Base-by-base conservation (phyloP, 2,888 invertebrate genomes). In the Phrixothrix hirtus region DNA sequence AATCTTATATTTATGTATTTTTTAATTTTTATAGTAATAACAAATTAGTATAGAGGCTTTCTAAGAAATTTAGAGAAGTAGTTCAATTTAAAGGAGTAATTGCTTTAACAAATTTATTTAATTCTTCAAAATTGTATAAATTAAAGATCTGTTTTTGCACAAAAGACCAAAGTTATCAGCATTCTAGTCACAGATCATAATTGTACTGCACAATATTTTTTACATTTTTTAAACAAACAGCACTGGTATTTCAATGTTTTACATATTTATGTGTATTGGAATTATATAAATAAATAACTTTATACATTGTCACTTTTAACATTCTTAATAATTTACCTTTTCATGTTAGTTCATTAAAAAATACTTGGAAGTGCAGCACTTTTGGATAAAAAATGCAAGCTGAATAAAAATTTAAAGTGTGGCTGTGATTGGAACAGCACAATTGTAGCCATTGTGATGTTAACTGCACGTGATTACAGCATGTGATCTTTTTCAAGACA, bases 121-220 rank as follows among this genome's bases (percentile, higher is more conserved):
- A 38, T 32, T 31, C 32, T 37, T 46, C 7, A 1, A 35, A 30
- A 36, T 29, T 30, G 21, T 12, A 29, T 31, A 25, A 37, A n/a
- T 13, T 27, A 10, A 34, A 13, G 34, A 21, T 49, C 15, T 32
- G 13, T 44, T 51, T 41, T 52, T 45, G 38, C 34, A 35, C 26
- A 44, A 43, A 53, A 46, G 56, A 59, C 59, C 59, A 59, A 59
- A 59, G 59, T 50, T 54, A 53, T 51, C 53, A 51, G 49, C 34
- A 45, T 59, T 59, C 59, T 59, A 59, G 59, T 59, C 59, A 59
- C 59, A 57, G 48, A 57, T 51, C 48, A 39, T 54, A 51, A 58
- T 54, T 59, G 51, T 54, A 57, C 38, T 58, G 58, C 58, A 59
- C 58, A 46, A 56, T 38, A 42, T 56, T 56, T 59, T 59, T 54